Evolutionary conservation across 2,113 vertebrate species (phyloP).

Genomic region (Orcinus orca): DNA sequence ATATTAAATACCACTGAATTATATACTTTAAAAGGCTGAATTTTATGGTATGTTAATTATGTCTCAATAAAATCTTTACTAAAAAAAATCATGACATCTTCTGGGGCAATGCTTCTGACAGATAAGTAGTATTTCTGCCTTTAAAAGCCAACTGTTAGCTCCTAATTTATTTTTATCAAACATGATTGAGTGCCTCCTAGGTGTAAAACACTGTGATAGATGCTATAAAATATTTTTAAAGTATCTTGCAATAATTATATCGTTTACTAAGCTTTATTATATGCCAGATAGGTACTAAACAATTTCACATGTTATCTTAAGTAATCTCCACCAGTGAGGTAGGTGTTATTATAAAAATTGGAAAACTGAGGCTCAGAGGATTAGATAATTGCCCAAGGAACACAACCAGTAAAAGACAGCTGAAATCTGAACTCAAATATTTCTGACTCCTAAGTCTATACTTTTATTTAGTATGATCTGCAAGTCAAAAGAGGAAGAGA

Average conservation of each 20-base stretch:
- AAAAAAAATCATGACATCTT: background rate
- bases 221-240: slow-evolving; percentile 5
- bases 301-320: slow-evolving; percentile 19
- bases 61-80: background rate
- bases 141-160: background rate
- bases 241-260: background rate
- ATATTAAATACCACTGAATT: too few species aligned
- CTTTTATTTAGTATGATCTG: background rate
- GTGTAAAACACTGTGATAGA: background rate
- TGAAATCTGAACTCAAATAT: background rate
- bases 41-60: background rate
- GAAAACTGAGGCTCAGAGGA: background rate
- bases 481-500: background rate
- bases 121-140: background rate
- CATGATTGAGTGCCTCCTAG: background rate
- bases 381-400: background rate
- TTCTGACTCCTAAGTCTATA: background rate
- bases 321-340: background rate
- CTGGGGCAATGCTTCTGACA: slow-evolving; percentile 21
- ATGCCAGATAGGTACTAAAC: background rate
- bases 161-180: background rate
- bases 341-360: background rate
- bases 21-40: background rate
- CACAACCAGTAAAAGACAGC: background rate
- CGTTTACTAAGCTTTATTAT: background rate